These are phyloP conservation scores for Drosophila cardini DNA, from an alignment of 1,140 invertebrate species.

Conservation along the genomic window DNA sequence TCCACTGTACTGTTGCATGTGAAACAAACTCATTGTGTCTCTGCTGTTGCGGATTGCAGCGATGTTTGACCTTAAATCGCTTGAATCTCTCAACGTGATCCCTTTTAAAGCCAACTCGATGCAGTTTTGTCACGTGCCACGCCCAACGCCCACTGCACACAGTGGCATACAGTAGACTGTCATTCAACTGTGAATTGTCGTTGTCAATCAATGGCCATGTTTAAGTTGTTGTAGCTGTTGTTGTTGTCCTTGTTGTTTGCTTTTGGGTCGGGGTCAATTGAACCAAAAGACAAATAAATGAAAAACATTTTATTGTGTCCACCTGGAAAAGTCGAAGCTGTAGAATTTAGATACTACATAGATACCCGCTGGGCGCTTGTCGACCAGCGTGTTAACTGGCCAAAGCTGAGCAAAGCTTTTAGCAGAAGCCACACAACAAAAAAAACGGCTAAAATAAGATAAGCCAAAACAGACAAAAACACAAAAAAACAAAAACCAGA, in stretches of 20 bases:
- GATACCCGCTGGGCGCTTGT: neutral
- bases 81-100: neutral
- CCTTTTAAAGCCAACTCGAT: conserved; percentile 14
- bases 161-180: neutral
- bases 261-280: conserved; percentile 13
- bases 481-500: conserved; percentile 1
- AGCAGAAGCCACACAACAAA: conserved; percentile 24
- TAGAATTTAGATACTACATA: neutral
- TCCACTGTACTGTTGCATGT: neutral
- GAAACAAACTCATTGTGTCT: neutral
- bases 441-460: neutral
- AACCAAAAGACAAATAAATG: conserved; percentile 25
- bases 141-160: conserved; percentile 1
- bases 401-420: conserved; percentile 41
- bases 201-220: conserved; percentile 5
- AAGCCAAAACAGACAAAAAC: neutral
- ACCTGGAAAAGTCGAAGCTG: neutral
- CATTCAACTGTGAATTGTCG: conserved; percentile 20
- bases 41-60: neutral
- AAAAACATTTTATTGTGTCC: conserved; percentile 20
- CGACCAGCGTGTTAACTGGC: conserved; percentile 17
- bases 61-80: conserved; percentile 10
- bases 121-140: conserved; percentile 27
- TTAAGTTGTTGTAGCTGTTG: conserved; percentile 10
- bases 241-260: conserved; percentile 17